Evolutionary conservation across 1,140 invertebrate genomes (phyloP), one percentile per base, ranked within the genome.

Genomic region (Drosophila trapezifrons): DNA sequence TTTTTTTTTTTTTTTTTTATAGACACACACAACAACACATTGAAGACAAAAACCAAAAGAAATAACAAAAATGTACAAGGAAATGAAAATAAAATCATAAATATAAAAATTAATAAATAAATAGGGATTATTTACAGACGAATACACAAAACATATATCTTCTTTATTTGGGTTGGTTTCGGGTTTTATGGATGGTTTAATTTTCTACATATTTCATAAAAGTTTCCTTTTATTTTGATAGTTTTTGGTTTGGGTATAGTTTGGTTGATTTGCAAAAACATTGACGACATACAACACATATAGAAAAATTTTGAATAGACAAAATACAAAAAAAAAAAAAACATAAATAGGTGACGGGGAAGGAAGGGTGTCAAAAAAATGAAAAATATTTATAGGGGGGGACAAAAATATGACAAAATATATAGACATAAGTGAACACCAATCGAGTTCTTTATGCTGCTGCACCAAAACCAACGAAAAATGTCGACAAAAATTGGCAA

Each of bases 1-100:
- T 15, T 9, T 51, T 17, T 29, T 60, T 32, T 59, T 57, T 71
- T 20, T 18, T 51, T 32, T 72, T 71, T 72, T 49, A 76, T 56
- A 76, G 54, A 77, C 74, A 77, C 56, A 77, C 62, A 86, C 83
- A 86, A 86, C 83, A 86, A 89, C 83, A 87, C 82, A 86, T 76
- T 79, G 75, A 87, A 76, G 79, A 87, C 75, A 79, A 78, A 87
- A 82, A 78, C 69, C 55, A 71, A 73, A 85, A 60, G 43, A 49
- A 72, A 66, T 78, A 87, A 75, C 67, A 76, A 49, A 76, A 72
- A 76, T 86, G 59, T 75, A 86, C 63, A 76, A 60, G 43, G 46
- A 78, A 71, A 40, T 49, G 22, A 54, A 76, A 69, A 78, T 25
- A 60, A 81, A 78, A 69, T 62, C 46, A 77, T 45, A 76, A 72